Evolutionary conservation across 2,797 vertebrate genomes (phyloP).

Genomic region (Myripristis jacobus): DNA sequence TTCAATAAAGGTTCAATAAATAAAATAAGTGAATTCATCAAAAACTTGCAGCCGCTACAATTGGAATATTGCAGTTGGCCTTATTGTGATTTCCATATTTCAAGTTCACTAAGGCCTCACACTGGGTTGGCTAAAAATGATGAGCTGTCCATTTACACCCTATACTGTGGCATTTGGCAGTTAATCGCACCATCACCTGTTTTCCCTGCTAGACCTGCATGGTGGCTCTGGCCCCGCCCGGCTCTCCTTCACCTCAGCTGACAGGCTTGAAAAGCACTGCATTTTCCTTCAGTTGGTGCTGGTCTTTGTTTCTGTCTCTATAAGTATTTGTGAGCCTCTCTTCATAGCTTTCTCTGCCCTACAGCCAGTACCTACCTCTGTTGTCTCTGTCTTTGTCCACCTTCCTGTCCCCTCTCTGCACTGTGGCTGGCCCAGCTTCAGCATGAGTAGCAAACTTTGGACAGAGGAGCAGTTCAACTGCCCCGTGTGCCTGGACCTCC

Average conservation of each 20-base stretch:
- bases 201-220: conserved; percentile 78
- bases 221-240: conserved; percentile 71
- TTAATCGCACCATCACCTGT: conserved; percentile 47
- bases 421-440: not conserved
- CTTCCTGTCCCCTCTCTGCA: not conserved
- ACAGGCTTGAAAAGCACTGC: not conserved
- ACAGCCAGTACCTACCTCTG: not conserved
- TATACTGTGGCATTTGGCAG: not conserved
- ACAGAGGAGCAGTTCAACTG: conserved; percentile 89
- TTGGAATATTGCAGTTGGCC: no score
- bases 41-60: no score
- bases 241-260: conserved; percentile 47
- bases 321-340: not conserved
- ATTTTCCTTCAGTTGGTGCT: conserved; percentile 32
- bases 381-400: not conserved
- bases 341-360: not conserved
- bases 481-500: conserved; percentile 85
- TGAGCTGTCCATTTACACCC: conserved; percentile 29
- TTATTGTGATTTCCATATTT: no score
- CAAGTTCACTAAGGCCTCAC: no score
- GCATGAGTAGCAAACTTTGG: conserved; percentile 79
- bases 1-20: no score
- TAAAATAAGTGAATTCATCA: no score
- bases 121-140: not conserved
- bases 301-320: not conserved